A percentile compares a stretch with the other conserved stretches of the same genome.
Conservation (phyloP, 2,888 invertebrate species). For the Plagiodera versicolora region DNA sequence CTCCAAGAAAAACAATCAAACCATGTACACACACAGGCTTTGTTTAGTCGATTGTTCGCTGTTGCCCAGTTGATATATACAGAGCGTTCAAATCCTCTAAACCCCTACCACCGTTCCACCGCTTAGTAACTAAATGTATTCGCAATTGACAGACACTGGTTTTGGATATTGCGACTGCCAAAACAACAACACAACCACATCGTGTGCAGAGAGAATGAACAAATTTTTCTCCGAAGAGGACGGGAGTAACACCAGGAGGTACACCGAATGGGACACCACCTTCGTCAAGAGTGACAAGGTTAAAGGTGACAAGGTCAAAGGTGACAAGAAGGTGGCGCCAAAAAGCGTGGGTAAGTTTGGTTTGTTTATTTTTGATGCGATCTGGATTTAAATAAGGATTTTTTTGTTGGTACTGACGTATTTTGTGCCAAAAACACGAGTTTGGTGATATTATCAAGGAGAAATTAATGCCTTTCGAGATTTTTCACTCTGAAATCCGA, state of each 20-base stretch:
- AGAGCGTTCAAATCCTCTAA: neutral
- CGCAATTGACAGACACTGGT: constrained; percentile 27
- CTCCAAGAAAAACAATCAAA: constrained; percentile 29
- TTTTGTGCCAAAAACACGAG: no score
- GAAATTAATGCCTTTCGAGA: no score
- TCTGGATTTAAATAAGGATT: no score
- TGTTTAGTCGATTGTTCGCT: no score
- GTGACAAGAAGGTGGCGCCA: constrained; percentile 24
- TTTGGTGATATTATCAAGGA: no score
- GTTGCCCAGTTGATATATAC: no score
- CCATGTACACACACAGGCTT: no score
- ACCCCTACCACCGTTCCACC: no score
- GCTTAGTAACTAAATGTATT: constrained; percentile 32
- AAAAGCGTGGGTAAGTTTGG: constrained; percentile 42
- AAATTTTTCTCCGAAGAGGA: constrained; percentile 29
- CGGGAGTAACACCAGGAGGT: no score
- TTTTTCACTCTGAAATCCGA: no score
- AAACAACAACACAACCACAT: constrained; percentile 36
- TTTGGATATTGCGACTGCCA: constrained; percentile 28
- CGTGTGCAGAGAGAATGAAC: constrained; percentile 27
- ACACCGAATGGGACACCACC: constrained; percentile 41
- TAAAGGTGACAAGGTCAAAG: no score
- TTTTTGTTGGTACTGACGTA: no score
- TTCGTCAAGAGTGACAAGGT: constrained; percentile 41
- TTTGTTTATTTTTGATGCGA: neutral